Percentiles rank a stretch among this genome's conserved stretches.
These are phyloP conservation scores for Empidonax alnorum DNA, from an alignment of 2,113 vertebrate species.

Conservation along the genomic window DNA sequence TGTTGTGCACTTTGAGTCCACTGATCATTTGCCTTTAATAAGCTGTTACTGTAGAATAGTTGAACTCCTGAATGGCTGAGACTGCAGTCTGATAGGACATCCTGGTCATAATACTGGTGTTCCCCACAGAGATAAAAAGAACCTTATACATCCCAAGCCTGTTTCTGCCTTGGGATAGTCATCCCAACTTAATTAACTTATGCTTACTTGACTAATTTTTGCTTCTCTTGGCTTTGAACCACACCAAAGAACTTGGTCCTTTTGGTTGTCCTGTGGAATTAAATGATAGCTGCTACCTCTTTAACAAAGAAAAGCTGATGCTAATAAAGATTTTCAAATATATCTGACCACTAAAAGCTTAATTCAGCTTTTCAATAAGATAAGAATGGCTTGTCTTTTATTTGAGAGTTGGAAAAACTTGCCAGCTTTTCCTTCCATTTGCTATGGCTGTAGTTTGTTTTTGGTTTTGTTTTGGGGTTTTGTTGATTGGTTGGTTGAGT, in stretches of 20 bases:
- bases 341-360: background rate
- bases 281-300: constrained; percentile 19
- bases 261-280: constrained; percentile 4
- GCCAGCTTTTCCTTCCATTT: background rate
- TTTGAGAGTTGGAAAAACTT: background rate
- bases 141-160: background rate
- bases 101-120: accelerated
- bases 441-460: background rate
- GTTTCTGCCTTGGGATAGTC: background rate
- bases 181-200: background rate
- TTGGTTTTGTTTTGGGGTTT: too few relatives aligned
- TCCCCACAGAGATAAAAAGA: background rate
- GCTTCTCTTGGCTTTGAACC: background rate
- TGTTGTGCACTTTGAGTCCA: background rate
- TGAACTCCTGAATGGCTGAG: background rate
- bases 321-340: background rate
- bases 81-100: background rate
- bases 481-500: too few relatives aligned
- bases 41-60: background rate
- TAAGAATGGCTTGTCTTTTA: background rate
- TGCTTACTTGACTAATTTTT: background rate
- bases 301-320: background rate
- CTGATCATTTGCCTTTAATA: background rate
- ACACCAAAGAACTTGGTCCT: background rate
- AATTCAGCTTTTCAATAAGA: background rate